Evolutionary conservation across 35 echinoderm and acorn worm species (phyloP), one percentile per base, ranked within the genome.

Genomic region (Apostichopus californicus): DNA sequence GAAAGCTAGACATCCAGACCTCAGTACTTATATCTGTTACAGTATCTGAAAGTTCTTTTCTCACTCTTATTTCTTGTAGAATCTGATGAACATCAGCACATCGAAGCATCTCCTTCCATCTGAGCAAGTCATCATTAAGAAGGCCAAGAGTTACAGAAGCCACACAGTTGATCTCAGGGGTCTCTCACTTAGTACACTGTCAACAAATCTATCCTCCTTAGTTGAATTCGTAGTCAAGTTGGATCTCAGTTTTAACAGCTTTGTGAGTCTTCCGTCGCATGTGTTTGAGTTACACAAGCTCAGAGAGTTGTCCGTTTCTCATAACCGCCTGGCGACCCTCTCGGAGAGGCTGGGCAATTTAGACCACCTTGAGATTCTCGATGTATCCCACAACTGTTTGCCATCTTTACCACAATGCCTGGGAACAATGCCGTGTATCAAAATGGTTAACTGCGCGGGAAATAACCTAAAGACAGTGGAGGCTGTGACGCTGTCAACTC

Each of bases 401-500:
- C 72, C 52, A 18, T 13, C 55, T 58, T 86, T 95, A 58, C 96
- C 96, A 80, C n/a, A 73, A 56, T 90, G 86, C 73, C 90, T 98
- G 54, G 87, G 72, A 77, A 73, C 91, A 57, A 92, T 95, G 46
- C 56, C 71, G 78, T 86, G 77, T 80, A 66, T 98, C 63, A 77
- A 94, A 88, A 88, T 92, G 90, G 94, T 98, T 59, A 98, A 98
- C 86, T 94, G 95, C 55, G 92, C 92, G 70, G 96, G 96, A 78
- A 98, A 98, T 83, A 73, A 91, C 79, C 65, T 98, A 56, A 80
- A 57, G 5, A 53, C 14, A 61, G 54, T 98, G 57, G 55, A 93
- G 55, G 78, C 57, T 70, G 83, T 58, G 15, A 46, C 81, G 11
- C 82, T 98, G 26, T 23, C 78, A 53, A 78, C 81, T 54, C 92